A percentile compares a stretch with the other conserved stretches of the same genome.
Conservation (phyloP, 2,888 invertebrate species). For the Ferrisia virgata region DNA sequence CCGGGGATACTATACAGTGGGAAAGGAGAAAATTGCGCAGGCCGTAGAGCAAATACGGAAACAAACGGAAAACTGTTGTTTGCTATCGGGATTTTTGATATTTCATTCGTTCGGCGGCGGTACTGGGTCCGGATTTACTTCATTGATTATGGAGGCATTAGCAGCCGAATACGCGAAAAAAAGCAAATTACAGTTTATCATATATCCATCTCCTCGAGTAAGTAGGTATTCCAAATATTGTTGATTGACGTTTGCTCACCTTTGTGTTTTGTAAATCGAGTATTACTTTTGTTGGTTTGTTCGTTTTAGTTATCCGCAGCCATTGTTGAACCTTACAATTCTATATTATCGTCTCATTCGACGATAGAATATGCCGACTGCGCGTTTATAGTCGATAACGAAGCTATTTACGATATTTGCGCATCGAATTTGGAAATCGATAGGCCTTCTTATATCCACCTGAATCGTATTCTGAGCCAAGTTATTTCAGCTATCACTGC, state of each 20-base stretch:
- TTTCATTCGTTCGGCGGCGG: conserved; percentile 43
- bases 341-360: conserved; percentile 36
- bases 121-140: conserved; percentile 38
- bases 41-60: conserved; percentile 39
- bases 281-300: neutral
- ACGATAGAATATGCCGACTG: conserved; percentile 42
- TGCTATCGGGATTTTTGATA: conserved; percentile 36
- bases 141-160: conserved; percentile 32
- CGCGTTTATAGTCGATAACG: conserved; percentile 40
- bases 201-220: conserved; percentile 41
- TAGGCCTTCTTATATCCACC: conserved; percentile 38
- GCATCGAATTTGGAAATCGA: conserved; percentile 39
- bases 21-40: conserved; percentile 34
- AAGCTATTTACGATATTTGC: conserved; percentile 41
- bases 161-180: conserved; percentile 39
- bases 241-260: neutral
- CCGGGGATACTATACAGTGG: conserved; percentile 39
- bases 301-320: conserved; percentile 34
- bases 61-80: conserved; percentile 40
- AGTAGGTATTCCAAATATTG: neutral
- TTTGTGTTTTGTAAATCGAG: neutral
- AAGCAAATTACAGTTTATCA: conserved; percentile 40
- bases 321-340: conserved; percentile 41
- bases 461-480: conserved; percentile 41
- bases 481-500: conserved; percentile 39